phyloP scores from a whole-genome alignment of 2,888 invertebrate genomes.

The Ligdia adustata region DNA sequence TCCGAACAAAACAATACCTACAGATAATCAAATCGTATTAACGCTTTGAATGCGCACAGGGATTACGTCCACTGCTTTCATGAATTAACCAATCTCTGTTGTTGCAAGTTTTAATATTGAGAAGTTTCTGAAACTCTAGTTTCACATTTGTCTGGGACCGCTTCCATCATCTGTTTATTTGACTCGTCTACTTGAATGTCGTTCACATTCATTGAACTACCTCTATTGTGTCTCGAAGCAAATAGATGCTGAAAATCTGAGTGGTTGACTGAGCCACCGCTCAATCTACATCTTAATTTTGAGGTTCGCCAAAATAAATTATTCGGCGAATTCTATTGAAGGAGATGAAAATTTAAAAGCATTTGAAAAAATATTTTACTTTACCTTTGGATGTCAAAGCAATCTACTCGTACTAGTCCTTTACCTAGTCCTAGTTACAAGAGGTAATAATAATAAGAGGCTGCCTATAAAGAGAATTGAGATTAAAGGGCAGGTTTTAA shows the following conservation, averaged over 20 bases:
- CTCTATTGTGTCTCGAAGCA: too few species aligned
- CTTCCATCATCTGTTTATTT: slow-evolving; percentile 17
- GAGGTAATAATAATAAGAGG: slow-evolving; percentile 3
- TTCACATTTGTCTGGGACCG: too few species aligned
- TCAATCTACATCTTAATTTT: slow-evolving; percentile 18
- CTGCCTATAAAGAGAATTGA: slow-evolving; percentile 18
- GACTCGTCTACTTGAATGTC: slow-evolving; percentile 6
- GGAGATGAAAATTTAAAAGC: background rate
- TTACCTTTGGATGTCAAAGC: slow-evolving; percentile 26
- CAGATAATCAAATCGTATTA: slow-evolving; percentile 56
- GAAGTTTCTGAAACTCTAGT: slow-evolving; percentile 9
- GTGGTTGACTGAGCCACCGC: slow-evolving; percentile 14
- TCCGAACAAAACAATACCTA: slow-evolving; percentile 48
- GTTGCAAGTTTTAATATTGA: slow-evolving; percentile 16
- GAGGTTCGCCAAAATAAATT: slow-evolving; percentile 12
- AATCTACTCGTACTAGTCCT: slow-evolving; percentile 1
- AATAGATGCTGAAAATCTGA: slow-evolving; percentile 15
- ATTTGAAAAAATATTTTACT: background rate
- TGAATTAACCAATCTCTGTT: slow-evolving; percentile 28
- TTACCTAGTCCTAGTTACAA: background rate
- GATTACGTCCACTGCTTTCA: slow-evolving; percentile 39
- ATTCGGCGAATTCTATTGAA: slow-evolving; percentile 1
- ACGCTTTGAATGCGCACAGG: slow-evolving; percentile 46
- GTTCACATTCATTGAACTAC: background rate
- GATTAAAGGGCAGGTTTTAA: slow-evolving; percentile 26